Evolutionary conservation across 2,797 vertebrate species (phyloP), one percentile per base, ranked within the genome.

Genomic region (Aplochiton taeniatus): DNA sequence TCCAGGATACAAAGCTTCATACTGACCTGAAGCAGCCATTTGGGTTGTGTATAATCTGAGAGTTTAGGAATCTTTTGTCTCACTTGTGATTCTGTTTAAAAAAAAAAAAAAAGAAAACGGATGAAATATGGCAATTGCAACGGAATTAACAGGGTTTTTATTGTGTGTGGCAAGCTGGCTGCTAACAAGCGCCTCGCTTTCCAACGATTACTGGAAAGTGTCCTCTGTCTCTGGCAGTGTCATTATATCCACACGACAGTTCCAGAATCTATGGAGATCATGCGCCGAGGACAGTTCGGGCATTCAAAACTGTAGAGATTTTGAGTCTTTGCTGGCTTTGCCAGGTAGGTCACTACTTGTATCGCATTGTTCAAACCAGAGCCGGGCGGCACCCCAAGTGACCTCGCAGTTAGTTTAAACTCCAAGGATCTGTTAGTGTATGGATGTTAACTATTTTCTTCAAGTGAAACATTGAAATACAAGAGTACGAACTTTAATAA

Each of bases 181-280:
- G 64, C 13, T 90, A 31, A 69, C 83, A 62, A 83, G 81, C 61
- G 68, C 81, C 43, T 78, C 85, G 42, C 73, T 93, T 62, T 54
- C 86, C 0, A 82, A 88, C 61, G 63, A 74, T 54, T 87, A 83
- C 56, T 93, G 92, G 92, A 91, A 86, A 16, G 75, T 87, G 18
- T 90, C 91, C 5, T 80, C 68, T 9, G 0, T 83, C 6, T 0
- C 77, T 10, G 90, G 89, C 1, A 84, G 70, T 19, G 81, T 92
- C 58, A 89, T 93, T 76, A 90, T 81, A 11, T 78, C 87, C 0
- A 70, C 74, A 0, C 81, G 71, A 0, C 20, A 89, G 19, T 92
- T 66, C 70, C 86, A 91, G 83, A 93, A 93, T 80, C 77, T 93
- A 8, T 93, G 90, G 90, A 85, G 80, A 66, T 88, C 86, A 16